phyloP scores from a whole-genome alignment of 23 tunicate genomes.

The Halocynthia aurantium region DNA sequence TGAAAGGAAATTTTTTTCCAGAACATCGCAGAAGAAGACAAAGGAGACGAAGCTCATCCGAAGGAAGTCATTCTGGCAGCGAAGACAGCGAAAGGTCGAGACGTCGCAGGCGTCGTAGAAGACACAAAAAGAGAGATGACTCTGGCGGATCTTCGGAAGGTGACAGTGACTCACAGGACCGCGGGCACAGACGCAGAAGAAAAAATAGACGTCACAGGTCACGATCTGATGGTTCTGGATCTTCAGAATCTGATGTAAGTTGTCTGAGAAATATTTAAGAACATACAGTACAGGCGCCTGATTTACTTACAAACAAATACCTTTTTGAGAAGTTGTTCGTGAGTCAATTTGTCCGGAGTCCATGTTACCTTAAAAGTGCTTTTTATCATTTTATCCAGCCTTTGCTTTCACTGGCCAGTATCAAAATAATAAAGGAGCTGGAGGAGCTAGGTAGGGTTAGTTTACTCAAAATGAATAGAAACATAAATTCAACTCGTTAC shows the following conservation, averaged over 20 bases:
- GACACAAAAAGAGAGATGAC: conserved; percentile 25
- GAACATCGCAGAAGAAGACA: conserved; percentile 52
- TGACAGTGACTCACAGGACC: conserved; percentile 6
- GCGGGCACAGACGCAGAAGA: conserved; percentile 30
- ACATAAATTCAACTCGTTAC: no score
- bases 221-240: conserved; percentile 46
- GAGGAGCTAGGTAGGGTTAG: no score
- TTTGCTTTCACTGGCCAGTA: no score
- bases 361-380: no score
- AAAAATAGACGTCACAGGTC: conserved; percentile 35
- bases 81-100: conserved; percentile 56
- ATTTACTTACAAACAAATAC: no score
- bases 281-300: no score
- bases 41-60: conserved; percentile 22
- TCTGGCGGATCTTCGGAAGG: conserved; percentile 30
- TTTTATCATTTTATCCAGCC: no score
- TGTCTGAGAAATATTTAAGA: no score
- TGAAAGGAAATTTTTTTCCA: not conserved
- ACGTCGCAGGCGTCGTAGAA: conserved; percentile 39
- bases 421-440: no score
- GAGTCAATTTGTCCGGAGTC: no score
- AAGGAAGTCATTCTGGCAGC: conserved; percentile 26
- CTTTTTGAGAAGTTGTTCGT: no score
- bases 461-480: no score
- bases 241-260: conserved; percentile 28